Conservation (phyloP, 2,888 invertebrate genomes). For the Caenorhabditis wallacei region DNA sequence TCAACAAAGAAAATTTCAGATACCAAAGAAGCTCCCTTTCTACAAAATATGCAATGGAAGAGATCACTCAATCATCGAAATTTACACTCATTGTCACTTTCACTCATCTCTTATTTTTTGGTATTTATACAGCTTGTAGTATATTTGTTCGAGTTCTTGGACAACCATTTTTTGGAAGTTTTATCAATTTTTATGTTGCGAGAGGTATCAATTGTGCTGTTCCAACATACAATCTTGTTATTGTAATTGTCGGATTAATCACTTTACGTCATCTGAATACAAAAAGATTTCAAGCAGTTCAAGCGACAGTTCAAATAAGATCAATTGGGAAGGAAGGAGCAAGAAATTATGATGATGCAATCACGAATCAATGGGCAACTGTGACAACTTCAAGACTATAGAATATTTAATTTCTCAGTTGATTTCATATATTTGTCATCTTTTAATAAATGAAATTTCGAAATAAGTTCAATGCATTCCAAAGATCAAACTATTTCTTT, state of each 20-base stretch:
- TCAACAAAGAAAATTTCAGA: too few relatives aligned
- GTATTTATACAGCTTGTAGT: slow-evolving; percentile 28
- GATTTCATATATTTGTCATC: background rate
- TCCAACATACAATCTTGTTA: slow-evolving; percentile 43
- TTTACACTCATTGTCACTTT: slow-evolving; percentile 48
- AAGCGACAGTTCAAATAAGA: slow-evolving; percentile 11
- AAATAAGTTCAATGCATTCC: too few relatives aligned
- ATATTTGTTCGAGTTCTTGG: slow-evolving; percentile 35
- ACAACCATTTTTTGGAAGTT: slow-evolving; percentile 33
- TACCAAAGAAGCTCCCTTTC: slow-evolving; percentile 32
- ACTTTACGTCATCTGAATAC: slow-evolving; percentile 5
- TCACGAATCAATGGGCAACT: slow-evolving; percentile 30
- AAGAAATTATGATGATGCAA: slow-evolving; percentile 34
- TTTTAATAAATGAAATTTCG: too few relatives aligned
- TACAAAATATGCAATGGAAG: slow-evolving; percentile 40
- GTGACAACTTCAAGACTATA: background rate
- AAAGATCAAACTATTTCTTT: too few relatives aligned
- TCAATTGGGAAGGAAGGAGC: slow-evolving; percentile 39
- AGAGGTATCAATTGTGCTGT: slow-evolving; percentile 43
- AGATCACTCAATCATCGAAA: slow-evolving; percentile 42
- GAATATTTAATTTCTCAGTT: background rate
- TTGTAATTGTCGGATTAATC: slow-evolving; percentile 32
- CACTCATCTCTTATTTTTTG: slow-evolving; percentile 44
- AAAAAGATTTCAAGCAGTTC: slow-evolving; percentile 12
- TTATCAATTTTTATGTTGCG: slow-evolving; percentile 42